These are phyloP conservation scores for Eretmochelys imbricata DNA, from an alignment of 2,113 vertebrate genomes.

Conservation along the genomic window DNA sequence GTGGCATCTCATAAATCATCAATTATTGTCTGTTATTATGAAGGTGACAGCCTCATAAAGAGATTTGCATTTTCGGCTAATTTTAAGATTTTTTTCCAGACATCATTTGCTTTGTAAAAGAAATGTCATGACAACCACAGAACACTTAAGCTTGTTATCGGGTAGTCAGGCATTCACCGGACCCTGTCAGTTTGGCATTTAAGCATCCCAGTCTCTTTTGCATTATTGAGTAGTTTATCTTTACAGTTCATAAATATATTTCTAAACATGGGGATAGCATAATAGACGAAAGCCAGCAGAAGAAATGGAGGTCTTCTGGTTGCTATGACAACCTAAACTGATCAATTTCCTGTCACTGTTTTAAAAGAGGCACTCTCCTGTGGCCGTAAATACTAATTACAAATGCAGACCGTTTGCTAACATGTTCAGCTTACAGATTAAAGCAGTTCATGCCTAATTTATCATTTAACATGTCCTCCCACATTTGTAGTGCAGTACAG, in stretches of 20 bases:
- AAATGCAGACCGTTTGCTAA: constrained; percentile 79
- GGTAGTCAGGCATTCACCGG: constrained; percentile 72
- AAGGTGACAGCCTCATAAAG: constrained; percentile 82
- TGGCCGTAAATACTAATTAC: constrained; percentile 86
- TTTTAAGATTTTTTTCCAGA: constrained; percentile 77
- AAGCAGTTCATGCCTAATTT: constrained; percentile 84
- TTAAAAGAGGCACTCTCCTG: constrained; percentile 82
- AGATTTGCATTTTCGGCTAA: constrained; percentile 82
- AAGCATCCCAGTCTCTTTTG: constrained; percentile 65
- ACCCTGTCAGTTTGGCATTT: constrained; percentile 78
- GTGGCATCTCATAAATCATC: constrained; percentile 86
- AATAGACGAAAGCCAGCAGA: constrained; percentile 64
- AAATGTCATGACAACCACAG: constrained; percentile 79
- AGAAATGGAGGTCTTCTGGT: constrained; percentile 77
- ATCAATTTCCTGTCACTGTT: constrained; percentile 89
- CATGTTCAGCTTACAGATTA: constrained; percentile 83
- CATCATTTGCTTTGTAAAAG: constrained; percentile 81
- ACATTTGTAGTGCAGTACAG: constrained; percentile 73
- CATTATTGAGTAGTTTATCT: constrained; percentile 81
- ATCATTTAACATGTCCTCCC: constrained; percentile 83
- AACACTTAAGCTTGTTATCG: constrained; percentile 77
- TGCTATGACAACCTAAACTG: constrained; percentile 84
- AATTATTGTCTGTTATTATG: constrained; percentile 84
- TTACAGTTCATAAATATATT: constrained; percentile 82
- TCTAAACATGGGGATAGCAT: constrained; percentile 67